Evolutionary conservation across 2,113 vertebrate genomes (phyloP).

Genomic region (Nannobrachium achirus): DNA sequence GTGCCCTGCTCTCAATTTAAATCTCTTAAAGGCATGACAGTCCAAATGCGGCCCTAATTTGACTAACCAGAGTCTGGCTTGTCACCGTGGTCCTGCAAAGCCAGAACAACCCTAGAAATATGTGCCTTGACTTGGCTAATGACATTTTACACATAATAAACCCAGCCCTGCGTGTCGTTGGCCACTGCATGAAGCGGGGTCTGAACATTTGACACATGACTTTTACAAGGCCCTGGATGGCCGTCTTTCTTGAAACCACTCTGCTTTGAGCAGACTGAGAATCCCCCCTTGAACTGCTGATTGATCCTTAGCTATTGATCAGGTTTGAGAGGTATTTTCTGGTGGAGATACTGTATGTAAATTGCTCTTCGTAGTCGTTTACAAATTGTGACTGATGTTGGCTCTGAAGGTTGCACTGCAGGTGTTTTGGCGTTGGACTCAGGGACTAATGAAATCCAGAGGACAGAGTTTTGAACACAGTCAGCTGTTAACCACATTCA

Average conservation of each 20-base stretch:
- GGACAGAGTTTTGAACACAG: background rate
- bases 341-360: background rate
- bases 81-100: constrained; percentile 45
- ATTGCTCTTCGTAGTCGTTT: background rate
- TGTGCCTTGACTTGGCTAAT: constrained; percentile 60
- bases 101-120: constrained; percentile 56
- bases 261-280: constrained; percentile 18
- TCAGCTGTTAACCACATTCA: background rate
- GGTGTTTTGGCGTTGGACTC: background rate
- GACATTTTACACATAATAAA: constrained; percentile 79
- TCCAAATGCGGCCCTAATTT: constrained; percentile 48
- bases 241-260: constrained; percentile 44
- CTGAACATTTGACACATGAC: constrained; percentile 54
- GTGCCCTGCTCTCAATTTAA: constrained; percentile 53
- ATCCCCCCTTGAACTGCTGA: constrained; percentile 13
- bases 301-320: constrained; percentile 6
- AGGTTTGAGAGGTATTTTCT: background rate
- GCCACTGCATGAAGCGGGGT: constrained; percentile 57
- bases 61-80: constrained; percentile 58
- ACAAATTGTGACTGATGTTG: background rate
- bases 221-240: constrained; percentile 65
- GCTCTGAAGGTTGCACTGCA: background rate
- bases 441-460: background rate
- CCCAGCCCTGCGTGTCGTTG: constrained; percentile 54
- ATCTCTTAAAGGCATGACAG: constrained; percentile 37